Evolutionary conservation across 2,888 invertebrate species (phyloP).

Genomic region (Minunthozetes semirufus): DNA sequence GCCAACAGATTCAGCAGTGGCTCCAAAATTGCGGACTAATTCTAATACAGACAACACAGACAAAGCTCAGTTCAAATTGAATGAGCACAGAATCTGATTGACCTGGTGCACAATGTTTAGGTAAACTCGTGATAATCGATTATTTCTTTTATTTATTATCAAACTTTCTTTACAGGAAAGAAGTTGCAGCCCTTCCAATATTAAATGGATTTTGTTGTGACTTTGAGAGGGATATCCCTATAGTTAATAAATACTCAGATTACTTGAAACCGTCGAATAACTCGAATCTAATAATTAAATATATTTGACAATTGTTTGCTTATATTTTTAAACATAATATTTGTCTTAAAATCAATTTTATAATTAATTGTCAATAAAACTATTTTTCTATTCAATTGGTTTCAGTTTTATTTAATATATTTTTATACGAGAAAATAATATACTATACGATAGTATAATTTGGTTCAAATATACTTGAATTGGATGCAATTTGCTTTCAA

Average conservation of each 20-base stretch:
- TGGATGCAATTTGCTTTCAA: too few relatives aligned
- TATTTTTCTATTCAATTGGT: too few relatives aligned
- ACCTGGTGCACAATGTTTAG: constrained; percentile 45
- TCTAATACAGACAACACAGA: constrained; percentile 45
- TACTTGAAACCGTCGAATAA: not conserved
- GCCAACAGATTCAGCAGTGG: constrained; percentile 73
- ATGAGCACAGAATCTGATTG: constrained; percentile 60
- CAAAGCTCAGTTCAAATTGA: constrained; percentile 50
- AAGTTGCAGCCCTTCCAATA: constrained; percentile 46
- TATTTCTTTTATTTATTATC: too few relatives aligned
- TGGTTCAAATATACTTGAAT: too few relatives aligned
- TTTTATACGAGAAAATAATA: too few relatives aligned
- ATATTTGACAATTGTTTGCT: not conserved
- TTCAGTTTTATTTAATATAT: too few relatives aligned
- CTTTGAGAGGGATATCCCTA: constrained; percentile 42
- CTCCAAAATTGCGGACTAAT: constrained; percentile 72
- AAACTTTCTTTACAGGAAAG: constrained; percentile 42
- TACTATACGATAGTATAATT: too few relatives aligned
- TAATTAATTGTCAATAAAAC: too few relatives aligned
- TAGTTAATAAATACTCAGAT: not conserved
- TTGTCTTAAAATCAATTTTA: too few relatives aligned
- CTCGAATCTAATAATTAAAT: not conserved
- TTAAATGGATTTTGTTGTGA: constrained; percentile 46
- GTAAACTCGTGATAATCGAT: not conserved
- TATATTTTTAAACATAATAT: not conserved